Evolutionary conservation across 2,888 invertebrate species (phyloP).

Genomic region (Cyclophora albipunctata): DNA sequence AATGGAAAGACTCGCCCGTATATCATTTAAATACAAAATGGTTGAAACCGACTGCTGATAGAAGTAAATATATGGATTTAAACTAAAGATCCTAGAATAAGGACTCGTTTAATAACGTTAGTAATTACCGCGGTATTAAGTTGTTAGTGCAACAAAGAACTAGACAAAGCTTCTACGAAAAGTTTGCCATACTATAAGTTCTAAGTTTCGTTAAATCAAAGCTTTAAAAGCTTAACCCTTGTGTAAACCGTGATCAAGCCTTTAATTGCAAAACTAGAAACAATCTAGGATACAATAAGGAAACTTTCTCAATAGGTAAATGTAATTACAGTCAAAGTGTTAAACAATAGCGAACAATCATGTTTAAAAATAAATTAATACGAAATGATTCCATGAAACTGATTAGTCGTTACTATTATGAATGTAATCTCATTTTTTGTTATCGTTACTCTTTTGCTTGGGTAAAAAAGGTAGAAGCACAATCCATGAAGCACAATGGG

Average conservation of each 20-base stretch:
- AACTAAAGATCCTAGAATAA: neutral
- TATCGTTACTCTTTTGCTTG: conserved; percentile 51
- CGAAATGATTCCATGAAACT: conserved; percentile 34
- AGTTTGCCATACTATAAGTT: no score
- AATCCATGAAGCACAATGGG: conserved; percentile 46
- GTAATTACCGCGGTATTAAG: no score
- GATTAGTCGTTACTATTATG: conserved; percentile 47
- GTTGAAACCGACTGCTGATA: no score
- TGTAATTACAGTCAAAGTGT: neutral
- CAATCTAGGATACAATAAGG: no score
- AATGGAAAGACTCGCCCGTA: conserved; percentile 28
- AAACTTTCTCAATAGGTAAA: no score
- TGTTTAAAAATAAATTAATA: conserved; percentile 10
- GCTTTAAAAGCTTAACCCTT: no score
- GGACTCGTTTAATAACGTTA: neutral
- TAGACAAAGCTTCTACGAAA: no score
- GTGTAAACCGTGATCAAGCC: no score
- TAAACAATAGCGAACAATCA: conserved; percentile 13
- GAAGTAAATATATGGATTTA: neutral
- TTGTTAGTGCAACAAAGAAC: no score
- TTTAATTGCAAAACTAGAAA: no score
- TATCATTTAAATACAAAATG: conserved; percentile 17
- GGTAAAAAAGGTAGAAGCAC: conserved; percentile 44
- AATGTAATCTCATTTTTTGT: conserved; percentile 57
- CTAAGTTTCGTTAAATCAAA: no score